These are phyloP conservation scores for Malurus cyaneus DNA, from an alignment of 2,113 vertebrate genomes.

Conservation along the genomic window DNA sequence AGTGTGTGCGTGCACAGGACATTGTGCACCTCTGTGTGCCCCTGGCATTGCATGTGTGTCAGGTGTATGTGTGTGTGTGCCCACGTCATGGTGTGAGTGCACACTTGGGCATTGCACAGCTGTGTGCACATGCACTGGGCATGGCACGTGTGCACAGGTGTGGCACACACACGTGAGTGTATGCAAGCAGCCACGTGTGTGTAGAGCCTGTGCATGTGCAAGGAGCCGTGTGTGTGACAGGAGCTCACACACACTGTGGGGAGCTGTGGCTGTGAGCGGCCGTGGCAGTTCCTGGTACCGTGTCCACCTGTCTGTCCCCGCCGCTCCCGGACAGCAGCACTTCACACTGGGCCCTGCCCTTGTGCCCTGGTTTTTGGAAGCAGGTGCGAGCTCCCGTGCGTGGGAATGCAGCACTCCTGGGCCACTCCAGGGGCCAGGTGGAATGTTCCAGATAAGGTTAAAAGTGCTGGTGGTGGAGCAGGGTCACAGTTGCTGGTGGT, in stretches of 20 bases:
- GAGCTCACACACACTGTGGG: background rate
- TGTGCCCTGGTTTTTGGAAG: background rate
- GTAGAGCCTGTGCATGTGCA: background rate
- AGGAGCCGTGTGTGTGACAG: accelerated
- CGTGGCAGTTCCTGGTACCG: accelerated
- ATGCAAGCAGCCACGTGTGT: accelerated
- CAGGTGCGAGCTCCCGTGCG: background rate
- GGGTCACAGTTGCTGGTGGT: background rate
- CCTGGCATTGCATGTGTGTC: background rate
- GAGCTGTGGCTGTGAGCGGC: background rate
- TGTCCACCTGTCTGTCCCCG: background rate
- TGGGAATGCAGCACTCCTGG: background rate
- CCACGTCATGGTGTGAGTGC: background rate
- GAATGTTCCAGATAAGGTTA: background rate
- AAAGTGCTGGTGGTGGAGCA: background rate
- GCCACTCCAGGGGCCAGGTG: background rate
- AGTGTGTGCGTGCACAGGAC: background rate
- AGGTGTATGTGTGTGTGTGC: background rate
- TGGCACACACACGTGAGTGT: background rate
- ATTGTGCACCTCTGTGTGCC: background rate
- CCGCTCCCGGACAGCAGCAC: background rate
- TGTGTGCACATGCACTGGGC: background rate
- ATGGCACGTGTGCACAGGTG: background rate
- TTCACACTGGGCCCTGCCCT: background rate
- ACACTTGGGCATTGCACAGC: too few relatives aligned